Evolutionary conservation across 2,113 vertebrate genomes (phyloP).

Genomic region (Festucalex cinctus): DNA sequence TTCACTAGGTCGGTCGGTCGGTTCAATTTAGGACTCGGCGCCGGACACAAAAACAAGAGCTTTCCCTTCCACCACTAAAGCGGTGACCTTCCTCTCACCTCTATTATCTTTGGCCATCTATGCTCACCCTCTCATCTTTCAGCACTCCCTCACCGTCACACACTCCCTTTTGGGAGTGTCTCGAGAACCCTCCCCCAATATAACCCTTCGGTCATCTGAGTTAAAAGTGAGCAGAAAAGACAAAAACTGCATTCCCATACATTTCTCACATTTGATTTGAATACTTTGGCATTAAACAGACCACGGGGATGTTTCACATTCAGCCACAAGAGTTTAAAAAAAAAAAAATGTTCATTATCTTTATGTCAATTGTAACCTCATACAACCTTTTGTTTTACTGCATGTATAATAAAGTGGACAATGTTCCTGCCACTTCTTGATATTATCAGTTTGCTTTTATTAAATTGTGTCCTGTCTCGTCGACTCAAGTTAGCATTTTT

Average conservation of each 20-base stretch:
- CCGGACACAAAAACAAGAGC: slow-evolving; percentile 55
- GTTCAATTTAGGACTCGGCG: slow-evolving; percentile 60
- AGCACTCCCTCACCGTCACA: slow-evolving; percentile 38
- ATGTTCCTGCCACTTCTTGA: too few relatives aligned
- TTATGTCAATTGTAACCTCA: slow-evolving; percentile 13
- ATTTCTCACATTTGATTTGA: background rate
- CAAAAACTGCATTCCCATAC: background rate
- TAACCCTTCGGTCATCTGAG: slow-evolving; percentile 13
- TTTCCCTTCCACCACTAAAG: slow-evolving; percentile 52
- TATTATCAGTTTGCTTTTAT: too few relatives aligned
- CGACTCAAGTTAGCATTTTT: too few relatives aligned
- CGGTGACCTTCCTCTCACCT: slow-evolving; percentile 65
- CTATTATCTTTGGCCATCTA: slow-evolving; percentile 60
- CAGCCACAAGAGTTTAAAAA: background rate
- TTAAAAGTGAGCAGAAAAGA: background rate
- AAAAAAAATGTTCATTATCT: slow-evolving; percentile 7
- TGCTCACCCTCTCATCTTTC: slow-evolving; percentile 57
- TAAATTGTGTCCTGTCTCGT: too few relatives aligned
- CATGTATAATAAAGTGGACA: too few relatives aligned
- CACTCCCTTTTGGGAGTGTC: slow-evolving; percentile 41
- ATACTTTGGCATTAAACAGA: background rate
- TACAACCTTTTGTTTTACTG: background rate
- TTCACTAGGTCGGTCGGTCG: slow-evolving; percentile 37
- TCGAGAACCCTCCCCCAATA: slow-evolving; percentile 14
- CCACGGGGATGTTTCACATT: too few relatives aligned